Evolutionary conservation across 2,888 invertebrate species (phyloP), one percentile per base, ranked within the genome.

Genomic region (Chrysomela aeneicollis): DNA sequence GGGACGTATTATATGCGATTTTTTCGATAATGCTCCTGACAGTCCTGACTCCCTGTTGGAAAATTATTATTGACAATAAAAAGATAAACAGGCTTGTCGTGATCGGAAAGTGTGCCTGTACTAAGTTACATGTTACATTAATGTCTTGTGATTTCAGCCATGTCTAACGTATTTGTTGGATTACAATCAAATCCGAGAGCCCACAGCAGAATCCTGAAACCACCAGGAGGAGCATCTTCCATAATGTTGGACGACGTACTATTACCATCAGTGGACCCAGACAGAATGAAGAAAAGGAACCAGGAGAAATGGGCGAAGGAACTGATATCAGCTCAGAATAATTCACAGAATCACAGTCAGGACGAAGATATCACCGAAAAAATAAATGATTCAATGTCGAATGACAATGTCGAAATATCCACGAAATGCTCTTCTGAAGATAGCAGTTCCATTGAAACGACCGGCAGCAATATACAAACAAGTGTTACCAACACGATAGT

Each of bases 121-220:
- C n/a, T n/a, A n/a, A n/a, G n/a, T n/a, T n/a, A n/a, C n/a, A 26
- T 26, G 6, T 5, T 5, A 26, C 6, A 26, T 5, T 26, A 26
- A 26, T 26, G 3, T 26, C 6, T 26, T 26, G 6, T 26, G 26
- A 3, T 26, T 26, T 26, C 26, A 26, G 21, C 18, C 57, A 73
- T 73, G 73, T 59, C 72, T 10, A 63, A 73, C 61, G 64, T 74
- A n/a, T 71, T 63, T 51, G 72, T 74, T 12, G 74, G 74, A n/a
- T 57, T 57, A 26, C 73, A 73, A 52, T 70, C 68, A n/a, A 72
- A 73, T 47, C 68, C 70, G 19, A 69, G 71, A 59, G 73, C 64
- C 59, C 67, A 71, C 66, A 73, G 68, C 60, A 67, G 74, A 30
- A 66, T 73, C 1, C 59, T 74, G 35, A 74, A 74, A 64, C 74